phyloP scores from a whole-genome alignment of 2,888 invertebrate genomes.

The Ormyrus nitidulus region DNA sequence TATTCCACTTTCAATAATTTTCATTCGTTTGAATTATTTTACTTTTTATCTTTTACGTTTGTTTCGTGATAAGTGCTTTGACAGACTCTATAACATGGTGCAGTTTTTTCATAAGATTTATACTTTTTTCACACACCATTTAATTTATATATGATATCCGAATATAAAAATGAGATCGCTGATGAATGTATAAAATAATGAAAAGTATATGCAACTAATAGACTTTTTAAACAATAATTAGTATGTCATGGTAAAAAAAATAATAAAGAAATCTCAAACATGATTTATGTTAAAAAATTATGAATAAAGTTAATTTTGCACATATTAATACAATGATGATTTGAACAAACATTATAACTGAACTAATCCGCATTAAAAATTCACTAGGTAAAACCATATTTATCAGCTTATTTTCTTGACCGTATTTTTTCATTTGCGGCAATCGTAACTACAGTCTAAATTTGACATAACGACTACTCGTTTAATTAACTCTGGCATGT shows the following conservation, averaged over 20 bases:
- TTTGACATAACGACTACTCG: constrained; percentile 53
- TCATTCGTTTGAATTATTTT: constrained; percentile 37
- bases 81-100: constrained; percentile 52
- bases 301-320: too few species aligned
- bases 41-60: constrained; percentile 32
- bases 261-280: neutral
- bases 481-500: constrained; percentile 52
- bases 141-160: constrained; percentile 33
- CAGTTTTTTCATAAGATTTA: constrained; percentile 43
- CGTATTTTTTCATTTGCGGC: constrained; percentile 40
- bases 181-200: constrained; percentile 15
- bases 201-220: neutral
- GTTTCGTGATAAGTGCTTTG: constrained; percentile 53
- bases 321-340: neutral
- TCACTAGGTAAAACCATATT: constrained; percentile 34
- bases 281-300: neutral
- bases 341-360: constrained; percentile 24
- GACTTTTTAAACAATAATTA: neutral
- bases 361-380: constrained; percentile 37
- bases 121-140: constrained; percentile 42
- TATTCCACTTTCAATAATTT: constrained; percentile 41
- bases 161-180: constrained; percentile 40
- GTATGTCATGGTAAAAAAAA: constrained; percentile 10
- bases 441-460: constrained; percentile 49
- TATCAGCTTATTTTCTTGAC: constrained; percentile 18